Percentiles rank a stretch among this genome's conserved stretches.
These are phyloP conservation scores for Gnathonemus echidnorhynchus DNA, from an alignment of 2,113 vertebrate species.

Conservation along the genomic window DNA sequence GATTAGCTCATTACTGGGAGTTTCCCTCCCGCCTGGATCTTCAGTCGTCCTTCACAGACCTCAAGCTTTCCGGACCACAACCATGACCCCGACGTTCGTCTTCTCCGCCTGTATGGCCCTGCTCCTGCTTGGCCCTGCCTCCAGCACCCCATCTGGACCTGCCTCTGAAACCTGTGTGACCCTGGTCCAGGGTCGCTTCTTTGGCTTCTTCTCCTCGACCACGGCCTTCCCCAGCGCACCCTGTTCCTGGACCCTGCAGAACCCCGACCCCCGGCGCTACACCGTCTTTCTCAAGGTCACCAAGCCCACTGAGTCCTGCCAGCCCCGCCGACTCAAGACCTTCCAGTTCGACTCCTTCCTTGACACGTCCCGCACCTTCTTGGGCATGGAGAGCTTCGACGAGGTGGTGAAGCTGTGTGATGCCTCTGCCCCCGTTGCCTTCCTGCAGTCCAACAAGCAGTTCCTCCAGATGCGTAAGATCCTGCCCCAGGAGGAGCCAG, in stretches of 20 bases:
- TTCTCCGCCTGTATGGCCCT: constrained; percentile 49
- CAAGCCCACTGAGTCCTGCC: constrained; percentile 72
- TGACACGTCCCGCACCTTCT: constrained; percentile 90
- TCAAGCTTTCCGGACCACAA: constrained; percentile 23
- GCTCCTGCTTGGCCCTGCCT: constrained; percentile 45
- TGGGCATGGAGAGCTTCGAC: constrained; percentile 96
- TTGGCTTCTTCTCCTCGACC: constrained; percentile 84
- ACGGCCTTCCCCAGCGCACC: constrained; percentile 67
- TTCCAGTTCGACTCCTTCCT: constrained; percentile 97
- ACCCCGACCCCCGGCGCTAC: constrained; percentile 92
- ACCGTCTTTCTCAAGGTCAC: constrained; percentile 94
- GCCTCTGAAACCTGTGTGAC: constrained; percentile 81
- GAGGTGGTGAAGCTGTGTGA: constrained; percentile 81
- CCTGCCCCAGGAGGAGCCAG: constrained; percentile 39
- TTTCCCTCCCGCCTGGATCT: constrained; percentile 2
- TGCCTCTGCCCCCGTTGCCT: constrained; percentile 72
- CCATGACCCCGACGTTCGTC: constrained; percentile 50
- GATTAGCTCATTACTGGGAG: constrained; percentile 16
- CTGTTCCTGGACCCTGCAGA: constrained; percentile 97
- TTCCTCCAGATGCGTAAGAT: constrained; percentile 84
- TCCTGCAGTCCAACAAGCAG: constrained; percentile 86
- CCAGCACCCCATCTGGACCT: constrained; percentile 58
- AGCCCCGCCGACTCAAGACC: constrained; percentile 74
- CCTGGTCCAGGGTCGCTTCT: constrained; percentile 92
- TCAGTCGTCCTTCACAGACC: neutral